These are phyloP conservation scores for Proctacanthus coquilletti DNA, from an alignment of 1,140 invertebrate species.

Conservation along the genomic window DNA sequence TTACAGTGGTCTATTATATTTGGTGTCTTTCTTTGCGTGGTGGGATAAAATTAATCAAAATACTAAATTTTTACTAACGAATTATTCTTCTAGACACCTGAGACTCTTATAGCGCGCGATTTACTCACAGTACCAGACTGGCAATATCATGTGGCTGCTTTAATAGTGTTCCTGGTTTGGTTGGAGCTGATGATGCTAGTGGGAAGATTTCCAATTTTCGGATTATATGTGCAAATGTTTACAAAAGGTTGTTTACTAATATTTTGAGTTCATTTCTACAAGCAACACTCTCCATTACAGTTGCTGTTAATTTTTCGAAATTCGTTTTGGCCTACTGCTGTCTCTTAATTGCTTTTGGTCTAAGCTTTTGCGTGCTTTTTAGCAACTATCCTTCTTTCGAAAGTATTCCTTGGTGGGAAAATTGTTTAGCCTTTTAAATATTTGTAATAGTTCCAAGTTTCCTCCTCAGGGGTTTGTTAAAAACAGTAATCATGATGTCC, in stretches of 20 bases:
- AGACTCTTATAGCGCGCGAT: conserved; percentile 15
- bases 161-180: conserved; percentile 63
- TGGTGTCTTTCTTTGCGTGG: conserved; percentile 44
- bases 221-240: conserved; percentile 74
- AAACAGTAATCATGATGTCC: conserved; percentile 79
- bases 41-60: conserved; percentile 17
- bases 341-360: conserved; percentile 58
- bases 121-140: conserved; percentile 33
- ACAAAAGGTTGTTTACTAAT: conserved; percentile 40
- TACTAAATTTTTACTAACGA: background rate
- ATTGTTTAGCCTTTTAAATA: background rate
- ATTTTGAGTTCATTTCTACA: background rate
- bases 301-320: conserved; percentile 67
- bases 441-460: background rate
- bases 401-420: conserved; percentile 30
- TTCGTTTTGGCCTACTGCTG: conserved; percentile 67
- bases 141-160: conserved; percentile 65
- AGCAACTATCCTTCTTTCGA: conserved; percentile 55
- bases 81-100: conserved; percentile 14
- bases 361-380: conserved; percentile 64
- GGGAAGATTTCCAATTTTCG: conserved; percentile 69
- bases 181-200: conserved; percentile 69
- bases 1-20: conserved; percentile 62
- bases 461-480: conserved; percentile 39
- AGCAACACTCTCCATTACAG: conserved; percentile 24